A percentile compares a stretch with the other conserved stretches of the same genome.
These are phyloP conservation scores for Phenganax subtilis DNA, from an alignment of 92 coral and sea anemone genomes.

Conservation along the genomic window DNA sequence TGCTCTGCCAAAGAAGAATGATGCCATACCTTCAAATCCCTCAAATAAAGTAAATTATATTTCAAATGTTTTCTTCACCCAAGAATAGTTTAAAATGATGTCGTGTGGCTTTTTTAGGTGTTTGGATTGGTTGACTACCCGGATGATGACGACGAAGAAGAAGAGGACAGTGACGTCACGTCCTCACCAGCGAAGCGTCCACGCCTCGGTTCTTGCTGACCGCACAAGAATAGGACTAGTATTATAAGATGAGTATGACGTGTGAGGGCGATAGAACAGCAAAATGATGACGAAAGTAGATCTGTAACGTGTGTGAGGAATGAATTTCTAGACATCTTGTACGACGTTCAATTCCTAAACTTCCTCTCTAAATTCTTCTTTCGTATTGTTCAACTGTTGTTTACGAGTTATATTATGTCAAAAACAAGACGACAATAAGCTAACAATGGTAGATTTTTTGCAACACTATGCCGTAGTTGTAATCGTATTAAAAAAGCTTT, in stretches of 20 bases:
- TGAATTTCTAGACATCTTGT: background rate
- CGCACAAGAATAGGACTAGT: background rate
- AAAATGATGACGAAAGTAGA: background rate
- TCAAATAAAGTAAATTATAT: constrained; percentile 42
- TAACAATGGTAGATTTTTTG: no score
- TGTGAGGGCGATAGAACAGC: background rate
- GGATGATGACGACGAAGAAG: constrained; percentile 92
- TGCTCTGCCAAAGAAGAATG: constrained; percentile 53
- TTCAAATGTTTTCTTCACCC: background rate
- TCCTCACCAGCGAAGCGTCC: constrained; percentile 78
- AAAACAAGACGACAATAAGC: no score
- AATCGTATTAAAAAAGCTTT: background rate
- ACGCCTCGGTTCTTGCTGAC: constrained; percentile 74
- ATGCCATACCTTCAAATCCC: constrained; percentile 21
- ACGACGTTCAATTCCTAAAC: no score
- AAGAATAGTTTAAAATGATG: background rate
- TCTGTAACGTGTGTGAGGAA: background rate
- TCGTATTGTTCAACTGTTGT: no score
- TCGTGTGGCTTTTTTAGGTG: constrained; percentile 24
- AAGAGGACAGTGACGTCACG: constrained; percentile 45
- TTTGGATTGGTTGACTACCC: constrained; percentile 81
- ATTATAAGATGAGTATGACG: background rate
- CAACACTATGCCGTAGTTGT: background rate
- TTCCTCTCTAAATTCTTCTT: no score
- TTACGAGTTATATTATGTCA: no score